A percentile compares a stretch with the other conserved stretches of the same genome.
phyloP scores from a whole-genome alignment of 2,888 invertebrate species.

The Drosophila neoperkinsi region DNA sequence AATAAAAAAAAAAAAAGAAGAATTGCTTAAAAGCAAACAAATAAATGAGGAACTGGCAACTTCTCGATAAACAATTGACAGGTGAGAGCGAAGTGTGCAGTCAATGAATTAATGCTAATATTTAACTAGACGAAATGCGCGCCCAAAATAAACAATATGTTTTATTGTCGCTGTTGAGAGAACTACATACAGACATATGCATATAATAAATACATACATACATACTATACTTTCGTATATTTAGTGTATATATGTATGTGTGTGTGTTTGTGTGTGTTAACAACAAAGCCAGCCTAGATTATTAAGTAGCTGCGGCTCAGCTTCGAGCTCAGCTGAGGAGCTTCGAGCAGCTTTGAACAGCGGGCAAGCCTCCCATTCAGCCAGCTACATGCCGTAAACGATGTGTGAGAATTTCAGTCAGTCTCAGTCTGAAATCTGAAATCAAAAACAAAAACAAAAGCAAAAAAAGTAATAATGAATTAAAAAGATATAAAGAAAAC shows the following conservation, averaged over 20 bases:
- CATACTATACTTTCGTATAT: background rate
- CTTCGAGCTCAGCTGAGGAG: conserved; percentile 31
- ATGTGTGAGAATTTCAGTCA: conserved; percentile 66
- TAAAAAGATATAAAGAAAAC: conserved; percentile 47
- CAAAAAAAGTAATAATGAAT: conserved; percentile 27
- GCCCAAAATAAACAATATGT: conserved; percentile 51
- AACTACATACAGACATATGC: background rate
- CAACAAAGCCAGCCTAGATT: conserved; percentile 51
- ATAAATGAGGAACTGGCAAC: conserved; percentile 14
- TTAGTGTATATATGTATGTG: background rate
- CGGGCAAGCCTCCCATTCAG: conserved; percentile 47
- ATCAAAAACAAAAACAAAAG: conserved; percentile 13
- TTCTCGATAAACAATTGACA: conserved; percentile 13
- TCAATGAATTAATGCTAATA: conserved; percentile 49
- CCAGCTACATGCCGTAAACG: conserved; percentile 12
- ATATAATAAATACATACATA: background rate
- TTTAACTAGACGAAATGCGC: conserved; percentile 48
- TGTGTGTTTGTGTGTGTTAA: conserved; percentile 12
- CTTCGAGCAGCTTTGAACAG: conserved; percentile 28
- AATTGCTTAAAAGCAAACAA: background rate
- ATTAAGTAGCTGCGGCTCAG: conserved; percentile 35
- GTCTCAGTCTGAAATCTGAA: conserved; percentile 49
- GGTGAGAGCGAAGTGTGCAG: conserved; percentile 32
- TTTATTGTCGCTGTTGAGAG: background rate
- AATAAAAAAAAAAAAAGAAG: background rate